Conservation (phyloP, 2,888 invertebrate genomes). For the Cyclophora albipunctata region DNA sequence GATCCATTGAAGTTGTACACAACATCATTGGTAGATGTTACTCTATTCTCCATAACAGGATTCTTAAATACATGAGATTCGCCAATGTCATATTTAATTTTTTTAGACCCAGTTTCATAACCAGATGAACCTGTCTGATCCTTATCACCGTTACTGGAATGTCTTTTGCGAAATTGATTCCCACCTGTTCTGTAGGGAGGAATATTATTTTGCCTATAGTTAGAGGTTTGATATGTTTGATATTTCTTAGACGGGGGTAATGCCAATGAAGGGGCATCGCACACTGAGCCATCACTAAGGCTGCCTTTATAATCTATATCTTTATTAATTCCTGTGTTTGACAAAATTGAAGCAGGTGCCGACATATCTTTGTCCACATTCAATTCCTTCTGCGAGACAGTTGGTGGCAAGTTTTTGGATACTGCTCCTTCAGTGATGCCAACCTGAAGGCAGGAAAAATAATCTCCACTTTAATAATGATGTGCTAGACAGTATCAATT, state of each 20-base stretch:
- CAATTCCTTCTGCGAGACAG: conserved; percentile 59
- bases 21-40: conserved; percentile 56
- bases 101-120: conserved; percentile 54
- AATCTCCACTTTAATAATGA: conserved; percentile 73
- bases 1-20: conserved; percentile 51
- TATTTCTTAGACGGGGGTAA: conserved; percentile 42
- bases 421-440: conserved; percentile 74
- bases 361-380: conserved; percentile 47
- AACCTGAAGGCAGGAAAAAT: conserved; percentile 76
- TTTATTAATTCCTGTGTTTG: conserved; percentile 24
- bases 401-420: conserved; percentile 66
- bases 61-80: conserved; percentile 34
- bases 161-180: conserved; percentile 41
- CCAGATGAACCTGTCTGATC: conserved; percentile 52
- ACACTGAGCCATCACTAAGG: conserved; percentile 61
- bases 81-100: conserved; percentile 33
- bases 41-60: conserved; percentile 66
- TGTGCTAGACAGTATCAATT: conserved; percentile 64
- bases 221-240: conserved; percentile 35
- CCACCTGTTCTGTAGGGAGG: conserved; percentile 36
- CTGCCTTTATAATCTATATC: conserved; percentile 45
- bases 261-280: conserved; percentile 44
- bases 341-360: conserved; percentile 39
- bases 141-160: conserved; percentile 46
- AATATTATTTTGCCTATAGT: conserved; percentile 32